Conservation (phyloP, 2,113 vertebrate genomes). For the Condylura cristata region DNA sequence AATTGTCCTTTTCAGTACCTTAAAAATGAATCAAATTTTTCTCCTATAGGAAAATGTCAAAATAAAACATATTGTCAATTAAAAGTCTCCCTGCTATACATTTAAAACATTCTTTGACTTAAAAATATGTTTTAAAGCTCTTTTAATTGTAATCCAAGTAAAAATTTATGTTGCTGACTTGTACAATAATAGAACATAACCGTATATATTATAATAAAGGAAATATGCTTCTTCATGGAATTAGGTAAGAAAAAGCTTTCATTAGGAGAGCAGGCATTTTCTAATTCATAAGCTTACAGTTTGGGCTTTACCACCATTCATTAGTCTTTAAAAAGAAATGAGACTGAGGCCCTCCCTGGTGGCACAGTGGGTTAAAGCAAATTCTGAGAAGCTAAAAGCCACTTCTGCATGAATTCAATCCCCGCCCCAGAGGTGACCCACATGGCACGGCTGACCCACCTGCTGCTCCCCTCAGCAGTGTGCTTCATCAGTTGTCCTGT, state of each 20-base stretch:
- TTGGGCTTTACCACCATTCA: background rate
- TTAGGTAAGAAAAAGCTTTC: background rate
- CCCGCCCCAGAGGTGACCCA: no score
- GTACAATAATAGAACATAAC: background rate
- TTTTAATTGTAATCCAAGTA: background rate
- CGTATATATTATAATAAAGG: background rate
- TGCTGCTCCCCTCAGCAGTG: no score
- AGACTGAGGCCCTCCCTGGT: no score
- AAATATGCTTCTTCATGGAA: background rate
- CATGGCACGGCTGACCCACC: no score
- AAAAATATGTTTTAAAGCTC: background rate
- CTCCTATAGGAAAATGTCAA: background rate
- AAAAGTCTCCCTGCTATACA: background rate
- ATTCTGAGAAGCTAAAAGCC: no score
- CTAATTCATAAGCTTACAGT: background rate
- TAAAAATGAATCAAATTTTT: slow-evolving; percentile 1
- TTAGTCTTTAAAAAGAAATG: background rate
- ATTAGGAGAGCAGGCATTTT: background rate
- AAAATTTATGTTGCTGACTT: background rate
- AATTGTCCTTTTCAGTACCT: background rate
- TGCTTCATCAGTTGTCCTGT: no score
- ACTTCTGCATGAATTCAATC: no score
- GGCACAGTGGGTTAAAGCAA: no score
- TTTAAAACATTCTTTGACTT: background rate
- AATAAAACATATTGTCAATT: background rate